Base-by-base conservation (phyloP, 2,888 invertebrate species). In the Coleophora flavipennella region DNA sequence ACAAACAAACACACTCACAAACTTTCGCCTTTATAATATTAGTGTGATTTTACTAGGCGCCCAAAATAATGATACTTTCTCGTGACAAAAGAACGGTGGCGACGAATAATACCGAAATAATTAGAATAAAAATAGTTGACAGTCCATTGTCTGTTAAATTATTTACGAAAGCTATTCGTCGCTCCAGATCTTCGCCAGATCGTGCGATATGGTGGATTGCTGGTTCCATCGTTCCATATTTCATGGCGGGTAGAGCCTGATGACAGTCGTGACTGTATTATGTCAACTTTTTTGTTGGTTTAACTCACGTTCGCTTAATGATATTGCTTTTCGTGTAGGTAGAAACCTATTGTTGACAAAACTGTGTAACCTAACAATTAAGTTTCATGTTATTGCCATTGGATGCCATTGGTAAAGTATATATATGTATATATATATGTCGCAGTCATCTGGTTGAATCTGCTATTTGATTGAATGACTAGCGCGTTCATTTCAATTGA, bases 111-210 rank as follows among this genome's bases (percentile, higher is more conserved):
- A 58, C 56, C 50, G 50, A 57, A 59, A 63, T 59, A 65, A 68
- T n/a, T 65, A 63, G 58, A 68, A 68, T 65, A 71, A 65, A 70
- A 67, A 67, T 61, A 69, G 67, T 73, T 76, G 74, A 62, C 75
- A 74, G 69, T 52, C 70, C 70, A 76, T 77, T 75, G 76, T 78
- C 61, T 72, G 67, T 68, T 74, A 76, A 80, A 81, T 80, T 80
- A 78, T 80, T 75, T 77, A 83, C 77, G 75, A 74, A 75, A 72
- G 70, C 62, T 67, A 71, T 73, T 75, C 71, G 70, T 57, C 73
- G 73, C 72, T 73, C 71, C 59, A 74, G 70, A 79, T 78, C 69
- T 71, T 62, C 53, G 59, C 45, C 61, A 75, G 81, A 81, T 81
- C 66, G 63, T 58, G 60, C 64, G 79, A 79, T 79, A 78, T 62